phyloP scores from a whole-genome alignment of 2,113 vertebrate genomes.

The Fulmarus glacialis region DNA sequence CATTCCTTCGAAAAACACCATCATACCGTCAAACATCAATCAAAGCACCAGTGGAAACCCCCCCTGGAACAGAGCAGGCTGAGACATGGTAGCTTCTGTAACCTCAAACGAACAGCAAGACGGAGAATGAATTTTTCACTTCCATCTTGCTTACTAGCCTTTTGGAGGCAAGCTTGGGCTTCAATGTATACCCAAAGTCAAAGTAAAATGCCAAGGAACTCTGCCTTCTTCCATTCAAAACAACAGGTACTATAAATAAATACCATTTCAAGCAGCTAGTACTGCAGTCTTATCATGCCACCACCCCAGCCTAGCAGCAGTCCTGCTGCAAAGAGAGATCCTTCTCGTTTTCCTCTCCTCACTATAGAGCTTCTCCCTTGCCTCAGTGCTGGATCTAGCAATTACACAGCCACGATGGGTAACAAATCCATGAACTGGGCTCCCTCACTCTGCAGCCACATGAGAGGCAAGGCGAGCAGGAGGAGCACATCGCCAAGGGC shows the following conservation, averaged over 20 bases:
- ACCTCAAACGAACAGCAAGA: not conserved
- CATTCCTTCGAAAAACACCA: not conserved
- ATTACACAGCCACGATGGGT: not conserved
- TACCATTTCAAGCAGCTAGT: not conserved
- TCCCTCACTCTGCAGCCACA: not conserved
- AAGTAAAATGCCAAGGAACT: not conserved
- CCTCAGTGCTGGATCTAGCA: not conserved
- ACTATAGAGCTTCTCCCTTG: not conserved
- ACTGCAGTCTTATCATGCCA: not conserved
- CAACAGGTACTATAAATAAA: not conserved
- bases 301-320: not conserved
- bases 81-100: not conserved
- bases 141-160: not conserved
- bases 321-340: not conserved
- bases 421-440: not conserved
- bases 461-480: accelerated
- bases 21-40: not conserved
- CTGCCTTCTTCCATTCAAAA: not conserved
- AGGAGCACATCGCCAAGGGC: accelerated
- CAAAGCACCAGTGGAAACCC: not conserved
- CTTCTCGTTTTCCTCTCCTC: not conserved
- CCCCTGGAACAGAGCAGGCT: accelerated
- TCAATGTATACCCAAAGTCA: not conserved
- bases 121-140: not conserved
- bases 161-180: not conserved